These are phyloP conservation scores for Drosophila sp. DNA, from an alignment of 1,140 invertebrate species.

Conservation along the genomic window DNA sequence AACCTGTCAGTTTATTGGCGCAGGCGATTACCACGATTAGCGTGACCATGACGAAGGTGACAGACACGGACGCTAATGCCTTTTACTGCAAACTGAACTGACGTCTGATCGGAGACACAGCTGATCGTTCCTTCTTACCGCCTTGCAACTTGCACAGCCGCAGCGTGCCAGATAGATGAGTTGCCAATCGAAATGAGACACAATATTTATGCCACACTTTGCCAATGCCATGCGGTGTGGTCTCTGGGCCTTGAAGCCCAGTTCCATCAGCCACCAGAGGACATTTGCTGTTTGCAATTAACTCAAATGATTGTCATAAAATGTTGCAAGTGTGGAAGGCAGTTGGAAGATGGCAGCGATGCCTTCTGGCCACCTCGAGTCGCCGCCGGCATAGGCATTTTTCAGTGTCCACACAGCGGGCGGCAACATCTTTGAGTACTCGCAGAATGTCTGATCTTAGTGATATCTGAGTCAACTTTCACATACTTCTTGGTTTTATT, in stretches of 20 bases:
- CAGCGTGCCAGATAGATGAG: slow-evolving; percentile 56
- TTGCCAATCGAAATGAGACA: slow-evolving; percentile 69
- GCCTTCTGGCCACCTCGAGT: slow-evolving; percentile 11
- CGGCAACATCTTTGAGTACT: slow-evolving; percentile 62
- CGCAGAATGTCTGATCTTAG: slow-evolving; percentile 21
- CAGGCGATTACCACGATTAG: slow-evolving; percentile 78
- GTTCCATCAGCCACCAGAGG: slow-evolving; percentile 6
- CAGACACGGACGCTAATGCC: slow-evolving; percentile 81
- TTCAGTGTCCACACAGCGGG: slow-evolving; percentile 77
- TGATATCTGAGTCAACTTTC: slow-evolving; percentile 58
- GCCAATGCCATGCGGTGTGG: slow-evolving; percentile 53
- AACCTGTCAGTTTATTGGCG: slow-evolving; percentile 82
- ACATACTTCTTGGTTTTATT: slow-evolving; percentile 58
- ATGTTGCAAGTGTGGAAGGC: slow-evolving; percentile 59
- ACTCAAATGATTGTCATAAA: slow-evolving; percentile 82
- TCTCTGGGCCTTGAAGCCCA: slow-evolving; percentile 15
- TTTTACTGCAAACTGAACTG: slow-evolving; percentile 58
- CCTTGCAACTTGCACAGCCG: too few relatives aligned
- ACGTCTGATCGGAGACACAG: background rate
- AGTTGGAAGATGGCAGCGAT: background rate
- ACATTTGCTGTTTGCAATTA: slow-evolving; percentile 71
- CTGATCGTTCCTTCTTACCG: background rate
- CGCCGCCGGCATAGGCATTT: slow-evolving; percentile 59
- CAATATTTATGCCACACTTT: slow-evolving; percentile 76
- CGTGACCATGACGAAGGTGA: slow-evolving; percentile 83